Conservation (phyloP, 2,113 vertebrate genomes). For the Rhegmatorhina hoffmannsi region DNA sequence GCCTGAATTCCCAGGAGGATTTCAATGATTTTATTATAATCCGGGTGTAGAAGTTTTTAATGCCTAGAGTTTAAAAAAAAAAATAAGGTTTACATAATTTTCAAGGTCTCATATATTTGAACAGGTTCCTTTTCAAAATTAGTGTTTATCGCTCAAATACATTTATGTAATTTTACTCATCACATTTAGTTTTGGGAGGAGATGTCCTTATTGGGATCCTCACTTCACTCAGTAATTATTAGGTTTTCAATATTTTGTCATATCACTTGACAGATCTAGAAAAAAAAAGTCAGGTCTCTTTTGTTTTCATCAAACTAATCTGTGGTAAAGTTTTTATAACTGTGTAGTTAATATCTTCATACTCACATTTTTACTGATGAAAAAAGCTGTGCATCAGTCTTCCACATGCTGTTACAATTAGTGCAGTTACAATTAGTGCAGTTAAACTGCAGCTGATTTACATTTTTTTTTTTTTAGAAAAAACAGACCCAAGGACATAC, state of each 20-base stretch:
- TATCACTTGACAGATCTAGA: neutral
- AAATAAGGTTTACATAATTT: neutral
- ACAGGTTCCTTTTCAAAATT: neutral
- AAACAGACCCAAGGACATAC: neutral
- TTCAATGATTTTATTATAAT: neutral
- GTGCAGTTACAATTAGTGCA: neutral
- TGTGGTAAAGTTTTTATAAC: neutral
- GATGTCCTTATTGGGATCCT: neutral
- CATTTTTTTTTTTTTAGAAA: neutral
- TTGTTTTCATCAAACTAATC: neutral
- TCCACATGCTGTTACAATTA: neutral
- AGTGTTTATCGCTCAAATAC: neutral
- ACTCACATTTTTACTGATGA: neutral
- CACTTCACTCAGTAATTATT: neutral
- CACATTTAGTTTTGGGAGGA: neutral
- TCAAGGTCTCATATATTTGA: neutral
- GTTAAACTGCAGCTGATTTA: neutral
- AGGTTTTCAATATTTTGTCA: neutral
- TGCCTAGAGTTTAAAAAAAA: neutral
- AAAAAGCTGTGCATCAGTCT: neutral
- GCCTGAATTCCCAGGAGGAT: neutral
- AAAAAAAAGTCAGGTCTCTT: neutral
- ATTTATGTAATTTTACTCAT: neutral
- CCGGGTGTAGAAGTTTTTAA: neutral
- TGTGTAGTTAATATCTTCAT: neutral